These are phyloP conservation scores for Actinopyga echinites DNA, from an alignment of 53 echinoderm and acorn worm species.

Conservation along the genomic window DNA sequence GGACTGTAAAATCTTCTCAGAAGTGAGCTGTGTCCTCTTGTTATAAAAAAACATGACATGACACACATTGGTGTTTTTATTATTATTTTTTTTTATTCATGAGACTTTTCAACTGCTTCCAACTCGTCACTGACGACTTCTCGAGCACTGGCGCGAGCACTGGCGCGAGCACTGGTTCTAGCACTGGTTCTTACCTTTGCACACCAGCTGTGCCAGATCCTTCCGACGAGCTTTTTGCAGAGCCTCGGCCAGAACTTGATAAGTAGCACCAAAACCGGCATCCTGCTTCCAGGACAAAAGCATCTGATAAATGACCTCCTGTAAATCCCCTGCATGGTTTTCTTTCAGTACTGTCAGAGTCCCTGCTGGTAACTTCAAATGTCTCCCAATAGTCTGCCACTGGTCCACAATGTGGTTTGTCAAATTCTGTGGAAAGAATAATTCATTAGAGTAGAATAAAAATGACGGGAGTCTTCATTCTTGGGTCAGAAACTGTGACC, in stretches of 20 bases:
- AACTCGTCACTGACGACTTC: too few relatives aligned
- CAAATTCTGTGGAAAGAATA: background rate
- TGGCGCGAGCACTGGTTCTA: too few relatives aligned
- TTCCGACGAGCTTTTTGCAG: background rate
- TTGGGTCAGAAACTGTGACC: too few relatives aligned
- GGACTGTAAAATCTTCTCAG: too few relatives aligned
- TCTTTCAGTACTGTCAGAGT: background rate
- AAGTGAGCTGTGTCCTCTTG: too few relatives aligned
- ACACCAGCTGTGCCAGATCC: constrained; percentile 9
- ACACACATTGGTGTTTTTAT: too few relatives aligned
- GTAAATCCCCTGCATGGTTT: background rate
- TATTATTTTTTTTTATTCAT: too few relatives aligned
- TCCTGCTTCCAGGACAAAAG: background rate
- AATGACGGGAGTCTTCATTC: too few relatives aligned
- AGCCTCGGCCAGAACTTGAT: background rate
- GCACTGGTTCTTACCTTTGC: background rate
- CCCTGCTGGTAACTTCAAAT: background rate
- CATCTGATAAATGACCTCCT: constrained; percentile 8
- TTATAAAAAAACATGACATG: too few relatives aligned
- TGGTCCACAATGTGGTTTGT: background rate
- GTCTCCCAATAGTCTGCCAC: constrained; percentile 26
- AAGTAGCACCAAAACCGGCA: background rate
- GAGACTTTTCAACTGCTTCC: too few relatives aligned
- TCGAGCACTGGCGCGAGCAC: too few relatives aligned
- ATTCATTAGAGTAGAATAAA: too few relatives aligned